Conservation (phyloP, 2,113 vertebrate genomes). For the Sarotherodon lohbergeri region DNA sequence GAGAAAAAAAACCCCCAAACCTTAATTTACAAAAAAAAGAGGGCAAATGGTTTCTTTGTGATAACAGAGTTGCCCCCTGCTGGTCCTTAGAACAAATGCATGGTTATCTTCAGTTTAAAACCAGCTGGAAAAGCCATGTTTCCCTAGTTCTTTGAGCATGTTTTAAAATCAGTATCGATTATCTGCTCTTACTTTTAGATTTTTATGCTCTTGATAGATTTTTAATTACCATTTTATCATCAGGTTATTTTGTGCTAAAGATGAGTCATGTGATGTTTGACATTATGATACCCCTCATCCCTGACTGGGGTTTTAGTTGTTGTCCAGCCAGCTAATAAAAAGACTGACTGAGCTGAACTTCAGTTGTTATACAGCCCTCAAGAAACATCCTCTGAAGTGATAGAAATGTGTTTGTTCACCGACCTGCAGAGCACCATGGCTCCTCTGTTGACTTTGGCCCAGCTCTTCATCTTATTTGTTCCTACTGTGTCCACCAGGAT, state of each 20-base stretch:
- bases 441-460: conserved; percentile 87
- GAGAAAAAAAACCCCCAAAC: too few species aligned
- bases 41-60: accelerated
- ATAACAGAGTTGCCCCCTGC: neutral
- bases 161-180: neutral
- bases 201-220: neutral
- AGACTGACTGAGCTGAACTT: neutral
- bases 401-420: conserved; percentile 20
- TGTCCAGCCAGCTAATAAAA: neutral
- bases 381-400: neutral
- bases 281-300: neutral
- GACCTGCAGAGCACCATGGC: conserved; percentile 92
- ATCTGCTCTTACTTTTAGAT: neutral
- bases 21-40: neutral
- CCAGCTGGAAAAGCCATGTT: neutral
- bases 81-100: neutral
- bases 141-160: neutral
- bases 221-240: neutral
- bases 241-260: neutral
- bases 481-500: conserved; percentile 83
- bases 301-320: neutral
- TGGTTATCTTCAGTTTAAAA: neutral
- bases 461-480: conserved; percentile 80
- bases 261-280: neutral
- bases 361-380: neutral